These are phyloP conservation scores for Tragelaphus imberbis DNA, from an alignment of 2,113 vertebrate species.

Conservation along the genomic window DNA sequence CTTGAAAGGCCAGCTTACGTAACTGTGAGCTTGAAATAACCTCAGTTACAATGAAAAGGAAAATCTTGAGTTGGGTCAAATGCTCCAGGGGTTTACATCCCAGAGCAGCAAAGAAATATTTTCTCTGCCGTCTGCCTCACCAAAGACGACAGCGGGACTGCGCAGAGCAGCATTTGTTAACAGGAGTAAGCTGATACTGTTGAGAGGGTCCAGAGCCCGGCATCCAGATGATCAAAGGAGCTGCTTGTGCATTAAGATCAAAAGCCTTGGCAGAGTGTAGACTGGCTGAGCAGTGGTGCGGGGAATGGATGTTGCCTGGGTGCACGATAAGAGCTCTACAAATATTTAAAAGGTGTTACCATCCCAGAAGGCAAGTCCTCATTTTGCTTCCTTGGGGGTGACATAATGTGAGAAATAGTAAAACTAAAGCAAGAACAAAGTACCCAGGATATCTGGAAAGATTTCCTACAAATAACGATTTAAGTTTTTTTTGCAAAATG, in stretches of 20 bases:
- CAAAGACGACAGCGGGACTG: background rate
- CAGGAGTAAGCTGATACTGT: constrained; percentile 2
- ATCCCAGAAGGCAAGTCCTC: background rate
- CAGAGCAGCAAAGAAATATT: background rate
- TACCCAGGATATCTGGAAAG: background rate
- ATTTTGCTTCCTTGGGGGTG: constrained; percentile 15
- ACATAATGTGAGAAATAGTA: background rate
- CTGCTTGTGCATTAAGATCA: constrained; percentile 29
- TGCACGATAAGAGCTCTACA: constrained; percentile 37
- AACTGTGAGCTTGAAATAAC: constrained; percentile 4
- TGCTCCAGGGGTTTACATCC: background rate
- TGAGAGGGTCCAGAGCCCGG: constrained; percentile 26
- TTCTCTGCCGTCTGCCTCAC: background rate
- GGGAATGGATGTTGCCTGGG: background rate
- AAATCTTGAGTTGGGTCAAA: background rate
- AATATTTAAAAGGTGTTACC: constrained; percentile 60
- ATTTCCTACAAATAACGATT: background rate
- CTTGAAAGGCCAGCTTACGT: background rate
- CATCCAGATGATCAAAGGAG: constrained; percentile 54
- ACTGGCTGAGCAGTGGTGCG: background rate
- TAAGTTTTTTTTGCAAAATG: background rate
- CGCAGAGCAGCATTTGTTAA: constrained; percentile 3
- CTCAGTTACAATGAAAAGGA: background rate
- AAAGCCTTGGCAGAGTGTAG: constrained; percentile 18
- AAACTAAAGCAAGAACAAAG: background rate